Percentiles rank a stretch among this genome's conserved stretches.
Conservation (phyloP, 2,888 invertebrate genomes). For the Agrotis ipsilon region DNA sequence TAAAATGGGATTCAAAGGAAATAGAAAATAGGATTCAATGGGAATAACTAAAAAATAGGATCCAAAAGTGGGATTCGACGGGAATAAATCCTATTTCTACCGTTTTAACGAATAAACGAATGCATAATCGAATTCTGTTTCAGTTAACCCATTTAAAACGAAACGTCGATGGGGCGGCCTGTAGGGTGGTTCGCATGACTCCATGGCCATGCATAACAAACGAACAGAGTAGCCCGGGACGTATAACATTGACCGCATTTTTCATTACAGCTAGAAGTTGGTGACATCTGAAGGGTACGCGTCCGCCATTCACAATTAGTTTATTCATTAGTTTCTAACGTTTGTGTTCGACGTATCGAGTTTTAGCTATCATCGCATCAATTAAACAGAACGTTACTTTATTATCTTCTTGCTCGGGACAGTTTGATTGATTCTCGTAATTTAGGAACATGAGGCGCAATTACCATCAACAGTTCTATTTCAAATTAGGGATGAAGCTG, state of each 20-base stretch:
- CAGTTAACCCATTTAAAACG: conserved; percentile 7
- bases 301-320: conserved; percentile 33
- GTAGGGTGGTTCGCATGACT: background rate
- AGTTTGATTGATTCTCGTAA: background rate
- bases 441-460: background rate
- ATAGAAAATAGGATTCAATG: too few relatives aligned
- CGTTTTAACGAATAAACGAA: background rate
- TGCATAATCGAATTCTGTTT: conserved; percentile 4
- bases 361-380: background rate
- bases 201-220: conserved; percentile 21
- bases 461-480: background rate
- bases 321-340: conserved; percentile 36
- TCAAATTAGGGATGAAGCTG: background rate
- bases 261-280: conserved; percentile 39
- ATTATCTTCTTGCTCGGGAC: background rate
- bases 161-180: background rate
- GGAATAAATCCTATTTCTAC: background rate
- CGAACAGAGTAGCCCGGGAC: background rate
- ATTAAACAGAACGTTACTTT: background rate
- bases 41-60: too few relatives aligned
- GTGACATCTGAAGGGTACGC: conserved; percentile 38
- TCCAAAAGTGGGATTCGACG: too few relatives aligned
- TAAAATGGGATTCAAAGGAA: too few relatives aligned
- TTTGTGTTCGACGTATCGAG: conserved; percentile 12
- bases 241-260: conserved; percentile 21